A percentile compares a stretch with the other conserved stretches of the same genome.
Evolutionary conservation across 2,113 vertebrate species (phyloP).

Genomic region (Petromus typicus): DNA sequence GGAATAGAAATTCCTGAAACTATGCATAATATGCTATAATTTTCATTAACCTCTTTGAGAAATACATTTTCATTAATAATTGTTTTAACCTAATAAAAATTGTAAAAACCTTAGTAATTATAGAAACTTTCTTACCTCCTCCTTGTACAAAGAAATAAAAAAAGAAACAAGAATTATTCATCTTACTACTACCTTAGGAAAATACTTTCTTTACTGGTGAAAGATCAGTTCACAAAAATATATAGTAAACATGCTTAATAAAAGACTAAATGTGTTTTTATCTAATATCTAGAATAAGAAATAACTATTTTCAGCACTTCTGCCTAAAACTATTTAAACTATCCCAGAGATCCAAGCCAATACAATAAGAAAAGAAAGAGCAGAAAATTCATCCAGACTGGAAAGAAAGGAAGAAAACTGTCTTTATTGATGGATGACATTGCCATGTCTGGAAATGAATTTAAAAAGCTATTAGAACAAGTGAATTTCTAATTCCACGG

Average conservation of each 20-base stretch:
- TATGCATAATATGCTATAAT: neutral
- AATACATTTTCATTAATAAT: constrained; percentile 41
- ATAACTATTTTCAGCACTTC: neutral
- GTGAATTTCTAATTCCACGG: neutral
- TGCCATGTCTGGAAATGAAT: neutral
- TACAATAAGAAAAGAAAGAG: neutral
- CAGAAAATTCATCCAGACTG: neutral
- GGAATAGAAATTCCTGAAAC: neutral
- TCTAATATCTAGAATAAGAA: neutral
- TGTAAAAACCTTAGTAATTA: neutral
- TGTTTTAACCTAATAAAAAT: constrained; percentile 33
- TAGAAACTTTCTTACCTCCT: neutral
- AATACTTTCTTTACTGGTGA: neutral
- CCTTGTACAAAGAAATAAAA: neutral
- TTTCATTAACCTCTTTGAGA: constrained; percentile 51
- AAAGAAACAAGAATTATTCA: neutral
- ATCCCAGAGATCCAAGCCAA: neutral
- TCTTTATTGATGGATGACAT: neutral
- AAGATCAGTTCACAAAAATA: neutral
- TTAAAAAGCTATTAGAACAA: neutral
- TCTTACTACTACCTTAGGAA: neutral
- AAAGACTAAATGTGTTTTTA: neutral
- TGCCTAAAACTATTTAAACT: neutral
- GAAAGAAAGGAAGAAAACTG: neutral
- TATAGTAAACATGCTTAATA: neutral